phyloP scores from a whole-genome alignment of 2,888 invertebrate species.

The Shargacucullia verbasci region DNA sequence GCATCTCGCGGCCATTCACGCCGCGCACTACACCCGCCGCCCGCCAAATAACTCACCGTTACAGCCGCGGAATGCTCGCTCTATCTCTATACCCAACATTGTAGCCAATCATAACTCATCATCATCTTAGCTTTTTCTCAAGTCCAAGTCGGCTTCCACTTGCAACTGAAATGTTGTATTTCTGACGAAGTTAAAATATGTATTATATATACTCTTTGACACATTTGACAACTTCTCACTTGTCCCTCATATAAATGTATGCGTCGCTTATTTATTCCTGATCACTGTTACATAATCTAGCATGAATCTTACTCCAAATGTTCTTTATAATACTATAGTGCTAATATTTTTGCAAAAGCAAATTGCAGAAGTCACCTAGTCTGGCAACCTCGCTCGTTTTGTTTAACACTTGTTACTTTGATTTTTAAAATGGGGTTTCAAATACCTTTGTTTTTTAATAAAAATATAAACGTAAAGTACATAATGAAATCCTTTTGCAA shows the following conservation, averaged over 20 bases:
- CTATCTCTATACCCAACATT: constrained; percentile 78
- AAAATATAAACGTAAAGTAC: background rate
- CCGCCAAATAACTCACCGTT: constrained; percentile 88
- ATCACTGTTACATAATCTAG: background rate
- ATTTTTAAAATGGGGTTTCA: background rate
- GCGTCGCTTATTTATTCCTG: background rate
- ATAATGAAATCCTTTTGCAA: no score
- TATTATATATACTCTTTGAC: constrained; percentile 2
- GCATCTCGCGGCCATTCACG: constrained; percentile 88
- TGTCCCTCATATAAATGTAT: background rate
- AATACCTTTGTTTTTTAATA: background rate
- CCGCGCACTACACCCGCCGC: constrained; percentile 70
- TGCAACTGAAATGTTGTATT: constrained; percentile 14
- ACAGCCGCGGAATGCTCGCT: constrained; percentile 84
- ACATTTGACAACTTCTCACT: background rate
- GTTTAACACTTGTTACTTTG: no score
- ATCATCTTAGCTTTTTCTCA: constrained; percentile 32
- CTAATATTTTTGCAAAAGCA: constrained; percentile 1
- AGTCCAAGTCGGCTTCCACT: constrained; percentile 26
- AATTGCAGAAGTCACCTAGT: background rate
- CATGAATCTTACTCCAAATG: background rate
- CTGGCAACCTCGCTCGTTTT: no score
- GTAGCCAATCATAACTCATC: constrained; percentile 64
- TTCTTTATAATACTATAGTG: background rate
- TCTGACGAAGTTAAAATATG: no score